phyloP scores from a whole-genome alignment of 2,797 vertebrate species.

The Tenualosa thibaudeaui region DNA sequence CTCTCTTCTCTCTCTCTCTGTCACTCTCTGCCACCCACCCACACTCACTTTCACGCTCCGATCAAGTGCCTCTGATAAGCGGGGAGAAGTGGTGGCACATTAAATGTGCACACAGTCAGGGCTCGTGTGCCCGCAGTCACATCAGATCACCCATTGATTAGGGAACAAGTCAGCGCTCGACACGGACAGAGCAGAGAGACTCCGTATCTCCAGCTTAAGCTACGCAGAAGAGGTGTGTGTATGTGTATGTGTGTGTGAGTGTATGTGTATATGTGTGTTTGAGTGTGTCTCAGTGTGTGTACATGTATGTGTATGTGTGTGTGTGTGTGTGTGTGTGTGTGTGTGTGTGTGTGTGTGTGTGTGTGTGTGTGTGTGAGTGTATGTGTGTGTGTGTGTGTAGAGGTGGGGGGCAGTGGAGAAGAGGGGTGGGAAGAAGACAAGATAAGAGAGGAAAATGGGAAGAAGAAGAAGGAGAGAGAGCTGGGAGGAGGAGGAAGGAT shows the following conservation, averaged over 20 bases:
- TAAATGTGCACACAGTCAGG: background rate
- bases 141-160: background rate
- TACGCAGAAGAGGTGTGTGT: background rate
- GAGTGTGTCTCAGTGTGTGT: no score
- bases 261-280: no score
- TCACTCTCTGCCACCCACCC: background rate
- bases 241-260: no score
- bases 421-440: background rate
- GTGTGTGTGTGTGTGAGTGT: no score
- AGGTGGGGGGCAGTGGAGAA: background rate
- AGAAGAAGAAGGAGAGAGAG: background rate
- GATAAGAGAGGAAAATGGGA: background rate
- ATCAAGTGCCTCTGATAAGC: background rate
- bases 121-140: background rate
- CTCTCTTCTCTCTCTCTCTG: background rate
- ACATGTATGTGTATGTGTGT: no score
- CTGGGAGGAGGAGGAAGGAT: background rate
- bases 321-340: no score
- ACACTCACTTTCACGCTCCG: constrained; percentile 1
- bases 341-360: no score
- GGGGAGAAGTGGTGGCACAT: background rate
- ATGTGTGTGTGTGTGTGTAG: no score
- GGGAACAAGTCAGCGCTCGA: background rate
- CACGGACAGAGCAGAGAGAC: background rate
- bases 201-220: background rate